These are phyloP conservation scores for Porites divaricata DNA, from an alignment of 92 coral and sea anemone species.

Conservation along the genomic window DNA sequence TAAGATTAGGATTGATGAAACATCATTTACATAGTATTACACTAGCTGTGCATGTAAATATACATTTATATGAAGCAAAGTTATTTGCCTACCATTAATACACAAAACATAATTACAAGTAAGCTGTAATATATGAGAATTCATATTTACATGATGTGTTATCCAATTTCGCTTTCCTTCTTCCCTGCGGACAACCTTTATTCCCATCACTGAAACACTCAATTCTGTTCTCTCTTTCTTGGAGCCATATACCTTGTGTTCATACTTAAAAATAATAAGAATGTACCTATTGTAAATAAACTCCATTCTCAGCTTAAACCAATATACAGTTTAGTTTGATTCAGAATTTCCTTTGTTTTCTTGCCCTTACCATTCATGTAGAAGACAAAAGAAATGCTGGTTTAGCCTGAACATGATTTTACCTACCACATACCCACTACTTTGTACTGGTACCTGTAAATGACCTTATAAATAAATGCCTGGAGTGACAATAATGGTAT, in stretches of 20 bases:
- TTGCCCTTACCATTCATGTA: too few species aligned
- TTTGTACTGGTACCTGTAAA: too few species aligned
- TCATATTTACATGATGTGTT: constrained; percentile 30
- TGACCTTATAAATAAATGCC: too few species aligned
- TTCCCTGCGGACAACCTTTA: constrained; percentile 74
- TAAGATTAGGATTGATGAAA: too few species aligned
- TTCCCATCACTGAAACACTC: constrained; percentile 79
- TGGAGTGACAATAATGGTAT: too few species aligned
- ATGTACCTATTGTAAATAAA: background rate
- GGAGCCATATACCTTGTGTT: constrained; percentile 83
- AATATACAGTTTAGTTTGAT: background rate
- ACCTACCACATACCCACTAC: too few species aligned
- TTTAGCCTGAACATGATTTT: too few species aligned
- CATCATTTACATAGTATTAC: too few species aligned
- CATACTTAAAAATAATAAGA: constrained; percentile 71
- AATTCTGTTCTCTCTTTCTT: constrained; percentile 79
- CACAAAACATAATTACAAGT: background rate
- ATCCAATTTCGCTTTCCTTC: constrained; percentile 43
- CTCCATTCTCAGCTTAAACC: background rate
- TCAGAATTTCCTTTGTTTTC: too few species aligned
- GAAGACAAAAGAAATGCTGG: too few species aligned
- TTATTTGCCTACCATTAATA: background rate
- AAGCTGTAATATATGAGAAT: background rate
- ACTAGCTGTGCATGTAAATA: too few species aligned
- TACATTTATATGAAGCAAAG: background rate